A percentile compares a stretch with the other conserved stretches of the same genome.
Evolutionary conservation across 1,140 invertebrate genomes (phyloP).

Genomic region (Kradibia gibbosae): DNA sequence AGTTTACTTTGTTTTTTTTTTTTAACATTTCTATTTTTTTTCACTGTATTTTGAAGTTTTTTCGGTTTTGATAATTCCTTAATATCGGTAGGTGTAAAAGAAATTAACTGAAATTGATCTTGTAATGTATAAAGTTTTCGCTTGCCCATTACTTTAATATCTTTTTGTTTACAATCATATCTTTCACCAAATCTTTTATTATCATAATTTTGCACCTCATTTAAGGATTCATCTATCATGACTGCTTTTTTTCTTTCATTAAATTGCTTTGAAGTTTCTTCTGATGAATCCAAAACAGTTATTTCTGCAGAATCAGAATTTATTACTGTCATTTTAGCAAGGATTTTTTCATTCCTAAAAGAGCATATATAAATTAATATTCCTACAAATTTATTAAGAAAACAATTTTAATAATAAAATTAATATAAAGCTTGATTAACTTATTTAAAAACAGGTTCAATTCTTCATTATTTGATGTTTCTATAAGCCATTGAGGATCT

Average conservation of each 20-base stretch:
- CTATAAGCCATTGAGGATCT: slow-evolving; percentile 27
- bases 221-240: slow-evolving; percentile 54
- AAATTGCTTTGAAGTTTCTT: slow-evolving; percentile 46
- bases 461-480: slow-evolving; percentile 39
- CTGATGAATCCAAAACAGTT: slow-evolving; percentile 52
- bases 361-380: slow-evolving; percentile 25
- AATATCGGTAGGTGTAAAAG: slow-evolving; percentile 56
- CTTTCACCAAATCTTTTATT: slow-evolving; percentile 20
- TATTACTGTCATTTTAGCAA: slow-evolving; percentile 49
- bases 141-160: slow-evolving; percentile 45
- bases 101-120: slow-evolving; percentile 58
- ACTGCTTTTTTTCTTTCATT: slow-evolving; percentile 23
- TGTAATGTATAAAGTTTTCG: slow-evolving; percentile 58
- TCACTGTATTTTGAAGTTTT: neutral
- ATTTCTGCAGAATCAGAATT: slow-evolving; percentile 46
- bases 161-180: slow-evolving; percentile 34
- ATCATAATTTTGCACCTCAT: slow-evolving; percentile 46
- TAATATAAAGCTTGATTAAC: slow-evolving; percentile 26
- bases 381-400: too few species aligned
- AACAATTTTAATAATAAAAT: neutral
- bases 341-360: slow-evolving; percentile 53
- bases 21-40: slow-evolving; percentile 14
- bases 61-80: neutral
- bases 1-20: slow-evolving; percentile 23
- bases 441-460: slow-evolving; percentile 37